Evolutionary conservation across 2,797 vertebrate genomes (phyloP).

Genomic region (Periophthalmus magnuspinnatus): DNA sequence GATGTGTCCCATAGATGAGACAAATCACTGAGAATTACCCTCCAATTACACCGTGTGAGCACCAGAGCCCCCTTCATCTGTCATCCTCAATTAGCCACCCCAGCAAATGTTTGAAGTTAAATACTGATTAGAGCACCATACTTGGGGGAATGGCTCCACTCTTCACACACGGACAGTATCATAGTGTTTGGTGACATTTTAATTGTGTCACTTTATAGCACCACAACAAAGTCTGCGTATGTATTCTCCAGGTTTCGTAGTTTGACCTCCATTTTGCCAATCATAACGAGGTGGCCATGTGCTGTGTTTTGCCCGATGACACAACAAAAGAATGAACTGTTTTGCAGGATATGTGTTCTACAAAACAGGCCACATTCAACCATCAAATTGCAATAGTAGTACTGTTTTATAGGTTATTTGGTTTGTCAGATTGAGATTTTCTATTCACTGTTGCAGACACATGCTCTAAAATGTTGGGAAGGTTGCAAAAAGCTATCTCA

Average conservation of each 20-base stretch:
- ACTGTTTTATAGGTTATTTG: not conserved
- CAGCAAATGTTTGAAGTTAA: constrained; percentile 71
- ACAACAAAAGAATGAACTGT: not conserved
- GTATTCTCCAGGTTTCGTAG: not conserved
- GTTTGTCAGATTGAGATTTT: not conserved
- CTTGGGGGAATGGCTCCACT: constrained; percentile 45
- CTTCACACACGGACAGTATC: constrained; percentile 36
- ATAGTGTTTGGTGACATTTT: constrained; percentile 29
- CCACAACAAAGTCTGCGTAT: not conserved
- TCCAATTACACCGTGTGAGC: constrained; percentile 61
- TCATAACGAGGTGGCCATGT: not conserved
- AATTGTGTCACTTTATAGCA: constrained; percentile 13
- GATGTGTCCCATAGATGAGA: constrained; percentile 65
- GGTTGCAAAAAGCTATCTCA: constrained; percentile 16
- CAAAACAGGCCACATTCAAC: too few relatives aligned
- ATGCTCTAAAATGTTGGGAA: not conserved
- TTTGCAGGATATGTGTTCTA: not conserved
- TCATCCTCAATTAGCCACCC: constrained; percentile 65
- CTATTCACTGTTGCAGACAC: not conserved
- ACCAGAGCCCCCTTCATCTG: constrained; percentile 56
- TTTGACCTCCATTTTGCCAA: not conserved
- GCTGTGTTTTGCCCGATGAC: not conserved
- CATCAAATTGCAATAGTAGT: too few relatives aligned
- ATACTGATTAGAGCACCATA: constrained; percentile 66
- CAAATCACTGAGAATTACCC: constrained; percentile 69